A percentile compares a stretch with the other conserved stretches of the same genome.
Evolutionary conservation across 2,113 vertebrate genomes (phyloP).

Genomic region (Ceyx margarethae): DNA sequence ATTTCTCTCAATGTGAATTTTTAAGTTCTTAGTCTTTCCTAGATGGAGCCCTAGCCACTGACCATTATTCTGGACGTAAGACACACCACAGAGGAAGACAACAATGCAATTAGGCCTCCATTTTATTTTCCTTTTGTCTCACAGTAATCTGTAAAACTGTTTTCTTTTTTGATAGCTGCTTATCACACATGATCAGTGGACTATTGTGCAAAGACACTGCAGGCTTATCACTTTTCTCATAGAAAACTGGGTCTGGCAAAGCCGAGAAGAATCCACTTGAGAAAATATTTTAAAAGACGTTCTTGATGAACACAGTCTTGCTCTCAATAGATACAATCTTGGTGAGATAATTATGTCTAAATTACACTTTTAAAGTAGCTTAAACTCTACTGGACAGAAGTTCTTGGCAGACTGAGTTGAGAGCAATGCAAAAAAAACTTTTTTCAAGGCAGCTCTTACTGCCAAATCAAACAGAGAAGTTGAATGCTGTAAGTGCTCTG

Average conservation of each 20-base stretch:
- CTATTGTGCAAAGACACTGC: neutral
- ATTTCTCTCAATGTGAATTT: neutral
- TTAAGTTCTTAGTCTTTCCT: neutral
- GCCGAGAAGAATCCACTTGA: slow-evolving; percentile 19
- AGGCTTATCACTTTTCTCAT: neutral
- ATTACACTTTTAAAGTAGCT: slow-evolving; percentile 33
- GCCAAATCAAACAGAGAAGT: slow-evolving; percentile 20
- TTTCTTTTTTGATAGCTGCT: slow-evolving; percentile 15
- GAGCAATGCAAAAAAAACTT: slow-evolving; percentile 19
- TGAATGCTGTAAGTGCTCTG: slow-evolving; percentile 18
- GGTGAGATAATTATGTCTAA: slow-evolving; percentile 47
- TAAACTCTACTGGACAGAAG: slow-evolving; percentile 42
- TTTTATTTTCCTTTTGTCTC: neutral
- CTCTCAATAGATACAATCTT: slow-evolving; percentile 51
- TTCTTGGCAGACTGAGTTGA: slow-evolving; percentile 23
- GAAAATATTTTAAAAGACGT: slow-evolving; percentile 25
- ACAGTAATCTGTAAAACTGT: neutral
- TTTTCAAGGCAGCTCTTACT: slow-evolving; percentile 1
- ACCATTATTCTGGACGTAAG: neutral
- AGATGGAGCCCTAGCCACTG: neutral
- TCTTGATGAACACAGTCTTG: slow-evolving; percentile 39
- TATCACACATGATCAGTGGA: neutral
- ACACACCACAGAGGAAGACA: neutral
- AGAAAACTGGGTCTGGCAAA: neutral
- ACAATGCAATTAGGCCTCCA: neutral